Evolutionary conservation across 2,797 vertebrate species (phyloP).

Genomic region (Alouatta caraya): DNA sequence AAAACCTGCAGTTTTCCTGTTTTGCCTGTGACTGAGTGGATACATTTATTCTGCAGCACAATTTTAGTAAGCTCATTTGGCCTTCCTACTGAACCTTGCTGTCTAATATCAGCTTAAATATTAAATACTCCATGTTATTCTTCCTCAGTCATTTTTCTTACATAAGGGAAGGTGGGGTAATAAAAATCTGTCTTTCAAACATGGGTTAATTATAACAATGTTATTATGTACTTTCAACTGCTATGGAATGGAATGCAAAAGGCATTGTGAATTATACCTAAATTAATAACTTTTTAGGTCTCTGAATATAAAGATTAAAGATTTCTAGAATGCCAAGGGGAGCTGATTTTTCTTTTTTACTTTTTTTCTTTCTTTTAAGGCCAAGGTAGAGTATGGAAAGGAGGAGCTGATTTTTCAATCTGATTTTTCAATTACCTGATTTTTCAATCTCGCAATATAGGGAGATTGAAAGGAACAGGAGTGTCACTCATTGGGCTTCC

Average conservation of each 20-base stretch:
- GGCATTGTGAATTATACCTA: background rate
- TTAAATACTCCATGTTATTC: background rate
- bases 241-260: background rate
- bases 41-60: background rate
- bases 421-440: background rate
- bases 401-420: no score
- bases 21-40: background rate
- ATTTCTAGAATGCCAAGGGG: background rate
- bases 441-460: background rate
- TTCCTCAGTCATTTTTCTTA: background rate
- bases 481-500: background rate
- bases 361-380: no score
- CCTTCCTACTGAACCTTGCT: background rate
- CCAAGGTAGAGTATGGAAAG: no score
- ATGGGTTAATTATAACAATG: background rate
- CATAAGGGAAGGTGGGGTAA: background rate
- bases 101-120: background rate
- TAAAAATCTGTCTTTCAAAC: background rate
- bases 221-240: background rate
- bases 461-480: background rate
- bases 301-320: background rate
- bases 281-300: background rate
- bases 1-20: background rate
- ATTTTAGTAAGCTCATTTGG: background rate
- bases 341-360: background rate